Conservation (phyloP, 1,140 invertebrate species). For the Parapsyche elsis region DNA sequence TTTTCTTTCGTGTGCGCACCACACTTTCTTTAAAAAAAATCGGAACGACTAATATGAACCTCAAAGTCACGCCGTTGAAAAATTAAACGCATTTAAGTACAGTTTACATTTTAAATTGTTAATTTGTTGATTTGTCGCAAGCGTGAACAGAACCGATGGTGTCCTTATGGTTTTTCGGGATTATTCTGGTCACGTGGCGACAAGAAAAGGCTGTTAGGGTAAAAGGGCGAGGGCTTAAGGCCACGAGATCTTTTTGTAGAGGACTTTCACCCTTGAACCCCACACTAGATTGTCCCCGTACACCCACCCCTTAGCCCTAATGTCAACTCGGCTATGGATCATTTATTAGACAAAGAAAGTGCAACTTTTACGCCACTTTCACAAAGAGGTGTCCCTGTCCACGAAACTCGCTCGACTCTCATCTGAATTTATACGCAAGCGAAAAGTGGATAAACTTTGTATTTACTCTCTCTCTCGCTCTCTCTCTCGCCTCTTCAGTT, state of each 20-base stretch:
- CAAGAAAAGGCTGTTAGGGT: constrained; percentile 53
- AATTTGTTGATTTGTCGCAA: neutral
- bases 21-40: neutral
- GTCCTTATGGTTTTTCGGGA: neutral
- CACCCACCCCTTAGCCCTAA: neutral
- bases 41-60: neutral
- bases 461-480: no score
- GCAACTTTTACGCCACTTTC: constrained; percentile 22
- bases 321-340: constrained; percentile 4
- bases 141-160: neutral
- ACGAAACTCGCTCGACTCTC: no score
- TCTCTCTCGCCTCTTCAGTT: no score
- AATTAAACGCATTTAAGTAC: neutral
- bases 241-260: constrained; percentile 42
- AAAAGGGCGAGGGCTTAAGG: constrained; percentile 45
- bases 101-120: neutral
- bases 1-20: constrained; percentile 8
- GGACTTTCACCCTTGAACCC: constrained; percentile 42
- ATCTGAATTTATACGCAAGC: no score
- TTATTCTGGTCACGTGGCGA: constrained; percentile 47
- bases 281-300: constrained; percentile 2
- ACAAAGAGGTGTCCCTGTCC: neutral
- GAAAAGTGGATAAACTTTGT: no score
- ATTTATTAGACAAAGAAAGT: constrained; percentile 41
- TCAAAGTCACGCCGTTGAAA: neutral